A percentile compares a stretch with the other conserved stretches of the same genome.
phyloP scores from a whole-genome alignment of 2,888 invertebrate genomes.

The Acrocera orbiculus region DNA sequence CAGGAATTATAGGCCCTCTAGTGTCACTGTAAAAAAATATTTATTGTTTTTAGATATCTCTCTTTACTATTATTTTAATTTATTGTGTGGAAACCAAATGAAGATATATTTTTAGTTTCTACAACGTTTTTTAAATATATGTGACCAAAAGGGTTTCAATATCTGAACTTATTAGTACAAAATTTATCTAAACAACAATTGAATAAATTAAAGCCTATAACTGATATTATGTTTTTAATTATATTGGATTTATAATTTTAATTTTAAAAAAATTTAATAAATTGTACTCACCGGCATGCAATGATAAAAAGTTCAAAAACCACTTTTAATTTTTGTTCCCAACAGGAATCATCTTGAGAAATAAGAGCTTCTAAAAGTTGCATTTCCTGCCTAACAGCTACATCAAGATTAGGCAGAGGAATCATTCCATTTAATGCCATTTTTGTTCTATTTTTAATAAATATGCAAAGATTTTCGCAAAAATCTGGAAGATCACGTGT shows the following conservation, averaged over 20 bases:
- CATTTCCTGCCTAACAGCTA: constrained; percentile 76
- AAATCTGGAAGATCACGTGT: constrained; percentile 76
- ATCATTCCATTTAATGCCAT: constrained; percentile 59
- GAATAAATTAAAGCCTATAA: no score
- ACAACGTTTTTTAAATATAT: no score
- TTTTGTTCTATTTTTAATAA: constrained; percentile 72
- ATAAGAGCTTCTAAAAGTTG: constrained; percentile 71
- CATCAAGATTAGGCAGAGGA: constrained; percentile 52
- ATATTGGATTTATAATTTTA: no score
- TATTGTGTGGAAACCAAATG: not conserved
- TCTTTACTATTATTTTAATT: not conserved
- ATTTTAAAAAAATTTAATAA: no score
- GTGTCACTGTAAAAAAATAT: constrained; percentile 34
- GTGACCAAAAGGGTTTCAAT: no score
- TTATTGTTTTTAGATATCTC: not conserved
- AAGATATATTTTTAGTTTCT: no score
- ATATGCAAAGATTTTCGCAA: constrained; percentile 37
- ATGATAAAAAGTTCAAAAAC: constrained; percentile 75
- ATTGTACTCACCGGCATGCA: constrained; percentile 40
- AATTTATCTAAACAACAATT: no score
- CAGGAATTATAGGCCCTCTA: constrained; percentile 70
- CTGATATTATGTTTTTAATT: no score
- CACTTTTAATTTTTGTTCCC: constrained; percentile 81
- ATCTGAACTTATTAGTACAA: no score
- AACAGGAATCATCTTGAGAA: constrained; percentile 84